Evolutionary conservation across 1,140 invertebrate genomes (phyloP).

Genomic region (Tetramorium simillimum): DNA sequence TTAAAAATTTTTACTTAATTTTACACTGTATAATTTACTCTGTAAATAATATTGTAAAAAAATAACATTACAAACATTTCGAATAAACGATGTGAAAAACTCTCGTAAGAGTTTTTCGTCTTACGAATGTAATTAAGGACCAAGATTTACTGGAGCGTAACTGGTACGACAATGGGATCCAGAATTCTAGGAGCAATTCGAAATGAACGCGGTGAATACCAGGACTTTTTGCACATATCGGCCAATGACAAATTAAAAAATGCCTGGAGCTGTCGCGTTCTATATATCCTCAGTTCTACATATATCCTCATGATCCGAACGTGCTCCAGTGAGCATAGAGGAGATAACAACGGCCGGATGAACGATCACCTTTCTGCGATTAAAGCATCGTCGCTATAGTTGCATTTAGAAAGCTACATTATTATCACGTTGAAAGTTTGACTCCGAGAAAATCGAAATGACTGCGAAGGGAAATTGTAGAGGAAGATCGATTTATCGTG

Average conservation of each 20-base stretch:
- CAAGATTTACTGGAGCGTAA: constrained; percentile 12
- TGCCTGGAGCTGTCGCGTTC: neutral
- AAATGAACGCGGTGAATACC: constrained; percentile 7
- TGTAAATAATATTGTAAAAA: constrained; percentile 4
- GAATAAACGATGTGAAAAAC: neutral
- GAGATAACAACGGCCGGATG: constrained; percentile 50
- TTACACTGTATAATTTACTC: neutral
- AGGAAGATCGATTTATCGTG: constrained; percentile 55
- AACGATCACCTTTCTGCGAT: constrained; percentile 67
- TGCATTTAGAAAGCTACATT: constrained; percentile 38
- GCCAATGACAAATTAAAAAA: constrained; percentile 68
- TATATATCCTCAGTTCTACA: constrained; percentile 51
- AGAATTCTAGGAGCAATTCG: neutral
- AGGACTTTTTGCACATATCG: constrained; percentile 35
- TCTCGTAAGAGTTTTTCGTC: neutral
- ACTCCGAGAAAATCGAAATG: constrained; percentile 30
- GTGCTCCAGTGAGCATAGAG: neutral
- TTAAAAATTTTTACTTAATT: neutral
- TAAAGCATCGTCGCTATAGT: constrained; percentile 40
- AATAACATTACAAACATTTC: neutral
- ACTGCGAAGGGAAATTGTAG: constrained; percentile 26
- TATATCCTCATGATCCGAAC: constrained; percentile 52
- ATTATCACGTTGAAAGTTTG: constrained; percentile 46
- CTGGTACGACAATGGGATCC: neutral
- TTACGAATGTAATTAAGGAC: constrained; percentile 26